Conservation (phyloP, 1,140 invertebrate species). For the Atta texana region DNA sequence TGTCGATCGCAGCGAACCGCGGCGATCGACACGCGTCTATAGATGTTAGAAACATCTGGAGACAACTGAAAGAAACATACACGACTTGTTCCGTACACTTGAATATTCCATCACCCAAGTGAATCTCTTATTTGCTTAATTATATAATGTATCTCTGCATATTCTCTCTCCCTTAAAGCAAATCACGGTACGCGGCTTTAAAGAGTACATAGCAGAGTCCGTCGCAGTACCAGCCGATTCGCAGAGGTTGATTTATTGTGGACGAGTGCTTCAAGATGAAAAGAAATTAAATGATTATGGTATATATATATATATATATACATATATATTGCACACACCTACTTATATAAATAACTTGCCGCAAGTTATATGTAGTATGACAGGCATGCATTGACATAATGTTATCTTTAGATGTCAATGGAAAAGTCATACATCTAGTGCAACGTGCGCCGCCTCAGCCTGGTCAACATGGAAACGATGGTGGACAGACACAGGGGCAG, state of each 20-base stretch:
- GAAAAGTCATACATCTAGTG: constrained; percentile 97
- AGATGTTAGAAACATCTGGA: not conserved
- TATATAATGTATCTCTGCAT: constrained; percentile 22
- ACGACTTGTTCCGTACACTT: not conserved
- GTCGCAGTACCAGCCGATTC: constrained; percentile 92
- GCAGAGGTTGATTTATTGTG: constrained; percentile 97
- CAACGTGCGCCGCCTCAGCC: constrained; percentile 91
- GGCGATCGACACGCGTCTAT: not conserved
- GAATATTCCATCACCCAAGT: not conserved
- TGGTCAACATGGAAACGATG: constrained; percentile 79
- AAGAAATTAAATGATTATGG: constrained; percentile 95
- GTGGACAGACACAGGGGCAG: constrained; percentile 74
- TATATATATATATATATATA: constrained; percentile 82
- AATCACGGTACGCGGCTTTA: constrained; percentile 94
- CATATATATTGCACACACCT: not conserved
- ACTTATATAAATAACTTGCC: not conserved
- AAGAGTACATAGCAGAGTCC: constrained; percentile 92
- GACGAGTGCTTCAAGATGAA: constrained; percentile 96
- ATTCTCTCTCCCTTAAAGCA: constrained; percentile 84
- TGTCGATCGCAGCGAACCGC: not conserved
- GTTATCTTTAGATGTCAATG: constrained; percentile 91
- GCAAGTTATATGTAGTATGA: not conserved
- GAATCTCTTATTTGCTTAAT: not conserved
- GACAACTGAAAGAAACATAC: not conserved
- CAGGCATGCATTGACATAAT: not conserved